These are phyloP conservation scores for Pelodiscus sinensis DNA, from an alignment of 2,113 vertebrate species.

Conservation along the genomic window DNA sequence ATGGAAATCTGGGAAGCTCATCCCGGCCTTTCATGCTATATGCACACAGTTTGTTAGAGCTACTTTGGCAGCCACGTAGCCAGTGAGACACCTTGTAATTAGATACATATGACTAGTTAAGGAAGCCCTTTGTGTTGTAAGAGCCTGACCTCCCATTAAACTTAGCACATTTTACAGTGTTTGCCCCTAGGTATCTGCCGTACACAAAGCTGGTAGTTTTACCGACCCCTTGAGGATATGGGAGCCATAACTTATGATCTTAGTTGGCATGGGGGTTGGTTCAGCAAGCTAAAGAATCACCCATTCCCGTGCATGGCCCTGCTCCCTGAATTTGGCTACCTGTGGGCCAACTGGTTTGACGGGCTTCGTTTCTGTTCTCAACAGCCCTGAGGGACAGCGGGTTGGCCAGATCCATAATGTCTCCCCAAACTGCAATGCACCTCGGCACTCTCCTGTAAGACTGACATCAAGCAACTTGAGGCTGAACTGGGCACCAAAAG, in stretches of 20 bases:
- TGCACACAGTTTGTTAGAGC: not conserved
- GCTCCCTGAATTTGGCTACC: not conserved
- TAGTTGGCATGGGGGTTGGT: not conserved
- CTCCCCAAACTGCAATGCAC: not conserved
- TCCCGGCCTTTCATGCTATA: not conserved
- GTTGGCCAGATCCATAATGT: not conserved
- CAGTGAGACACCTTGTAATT: not conserved
- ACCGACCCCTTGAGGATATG: accelerated
- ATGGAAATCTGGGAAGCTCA: not conserved
- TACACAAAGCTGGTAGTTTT: not conserved
- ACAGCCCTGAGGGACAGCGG: not conserved
- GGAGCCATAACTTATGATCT: not conserved
- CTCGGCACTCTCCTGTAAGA: not conserved
- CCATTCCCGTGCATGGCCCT: not conserved
- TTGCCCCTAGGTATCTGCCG: too few relatives aligned
- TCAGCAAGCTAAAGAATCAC: not conserved
- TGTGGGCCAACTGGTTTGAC: not conserved
- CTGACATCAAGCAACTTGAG: accelerated
- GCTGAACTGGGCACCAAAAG: not conserved
- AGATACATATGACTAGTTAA: accelerated
- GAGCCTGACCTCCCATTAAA: not conserved
- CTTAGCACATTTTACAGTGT: not conserved
- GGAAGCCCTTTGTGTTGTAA: accelerated
- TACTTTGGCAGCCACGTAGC: not conserved
- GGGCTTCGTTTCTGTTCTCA: not conserved